phyloP scores from a whole-genome alignment of 2,888 invertebrate genomes.

The Dione juno region DNA sequence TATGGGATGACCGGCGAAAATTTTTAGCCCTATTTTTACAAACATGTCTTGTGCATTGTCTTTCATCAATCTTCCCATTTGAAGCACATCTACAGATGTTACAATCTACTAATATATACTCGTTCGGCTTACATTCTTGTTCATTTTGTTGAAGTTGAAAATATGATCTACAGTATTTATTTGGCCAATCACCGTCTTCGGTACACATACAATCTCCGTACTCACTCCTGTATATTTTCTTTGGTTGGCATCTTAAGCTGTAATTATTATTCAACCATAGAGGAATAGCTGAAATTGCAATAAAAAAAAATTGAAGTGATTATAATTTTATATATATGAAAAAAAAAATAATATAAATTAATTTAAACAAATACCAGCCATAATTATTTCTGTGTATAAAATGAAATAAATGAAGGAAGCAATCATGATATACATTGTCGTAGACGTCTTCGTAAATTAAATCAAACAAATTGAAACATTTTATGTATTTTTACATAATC shows the following conservation, averaged over 20 bases:
- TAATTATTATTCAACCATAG: neutral
- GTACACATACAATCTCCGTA: constrained; percentile 60
- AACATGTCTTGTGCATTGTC: constrained; percentile 62
- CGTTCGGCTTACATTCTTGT: constrained; percentile 56
- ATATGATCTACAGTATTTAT: constrained; percentile 51
- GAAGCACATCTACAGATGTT: constrained; percentile 65
- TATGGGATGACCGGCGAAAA: constrained; percentile 48
- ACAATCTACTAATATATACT: constrained; percentile 59
- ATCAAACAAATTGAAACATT: neutral
- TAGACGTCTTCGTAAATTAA: neutral
- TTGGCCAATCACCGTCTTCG: constrained; percentile 61
- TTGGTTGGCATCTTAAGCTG: constrained; percentile 52
- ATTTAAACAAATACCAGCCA: constrained; percentile 7
- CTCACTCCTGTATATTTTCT: constrained; percentile 55
- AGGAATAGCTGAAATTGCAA: neutral
- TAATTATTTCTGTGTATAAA: constrained; percentile 1
- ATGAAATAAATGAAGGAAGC: neutral
- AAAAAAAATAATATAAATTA: neutral
- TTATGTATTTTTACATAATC: neutral
- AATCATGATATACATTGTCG: neutral
- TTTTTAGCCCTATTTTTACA: constrained; percentile 48
- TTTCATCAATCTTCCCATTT: constrained; percentile 55
- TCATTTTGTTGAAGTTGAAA: constrained; percentile 34
- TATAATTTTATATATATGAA: neutral
- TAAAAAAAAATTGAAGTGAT: neutral